Evolutionary conservation across 2,888 invertebrate species (phyloP), one percentile per base, ranked within the genome.

Genomic region (Elysia crispata): DNA sequence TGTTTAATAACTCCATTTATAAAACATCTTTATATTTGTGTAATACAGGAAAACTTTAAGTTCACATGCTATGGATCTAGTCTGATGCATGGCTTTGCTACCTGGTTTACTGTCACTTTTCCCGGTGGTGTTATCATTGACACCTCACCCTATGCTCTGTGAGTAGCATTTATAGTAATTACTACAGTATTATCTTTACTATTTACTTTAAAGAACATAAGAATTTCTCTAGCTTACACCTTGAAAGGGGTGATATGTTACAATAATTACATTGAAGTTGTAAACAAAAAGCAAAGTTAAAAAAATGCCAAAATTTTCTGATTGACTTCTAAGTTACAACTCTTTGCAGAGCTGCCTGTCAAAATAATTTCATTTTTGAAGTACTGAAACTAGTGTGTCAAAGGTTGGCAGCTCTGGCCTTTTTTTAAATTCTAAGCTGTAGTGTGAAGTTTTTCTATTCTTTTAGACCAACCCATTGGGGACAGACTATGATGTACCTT

Each of bases 91-190:
- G 91, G 91, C 8, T 90, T 91, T 83, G 87, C 85, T 41, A 85
- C 89, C 13, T 91, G 91, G 91, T 91, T 91, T 83, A 87, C 86
- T 31, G 91, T 91, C 5, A 84, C 83, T 18, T 91, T 91, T 79
- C 90, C 90, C 33, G 89, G 86, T 75, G 84, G 86, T 74, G 85
- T 89, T 23, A 76, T 83, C 18, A 84, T 91, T 1, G 86, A 88
- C 15, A 91, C 91, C 11, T 91, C 91, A n/a, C 91, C 91, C 1
- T 90, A 90, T 83, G 84, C 86, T 20, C 85, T 87, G 89, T 89
- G 82, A 83, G 89, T 85, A 60, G 6, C 20, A 54, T 54, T 15
- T 13, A 15, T 20, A 20, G 13, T 54, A 54, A 20, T 54, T 20
- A 8, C 23, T 60, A 60, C 41, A 41, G 5, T 41, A 6, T 41